Evolutionary conservation across 2,113 vertebrate genomes (phyloP), one percentile per base, ranked within the genome.

Genomic region (Corythornis vintsioides): DNA sequence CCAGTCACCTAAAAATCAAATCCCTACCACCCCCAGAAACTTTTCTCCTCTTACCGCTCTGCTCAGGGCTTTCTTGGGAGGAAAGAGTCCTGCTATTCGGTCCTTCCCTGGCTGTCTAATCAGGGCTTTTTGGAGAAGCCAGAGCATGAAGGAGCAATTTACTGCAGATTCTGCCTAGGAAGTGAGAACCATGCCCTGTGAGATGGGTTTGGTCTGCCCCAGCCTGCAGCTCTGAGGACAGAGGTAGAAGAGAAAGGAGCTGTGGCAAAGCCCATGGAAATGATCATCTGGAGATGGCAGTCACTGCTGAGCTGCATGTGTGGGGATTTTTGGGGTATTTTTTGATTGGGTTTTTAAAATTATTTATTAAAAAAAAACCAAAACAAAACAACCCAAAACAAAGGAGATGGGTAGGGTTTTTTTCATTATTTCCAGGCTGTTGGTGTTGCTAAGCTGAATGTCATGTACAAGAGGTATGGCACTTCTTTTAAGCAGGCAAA

Each of bases 391-490:
- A 38, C 38, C 38, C 38, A 38, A 38, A 38, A 38, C 38, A 11
- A 59, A 38, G 22, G 26, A 19, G 22, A 43, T 16, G 28, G 3
- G 26, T 57, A 10, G 31, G 6, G 3, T 2, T 19, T 29, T 38
- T 69, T 60, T 59, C 15, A 24, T 52, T 78, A n/a, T 55, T 72
- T 77, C 53, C 15, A 55, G 35, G 17, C 21, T 43, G 12, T 48
- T 53, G 65, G 45, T 52, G 57, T 5, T 8, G 11, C 40, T 65
- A 87, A 71, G 50, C 28, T 42, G 28, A 42, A 64, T 47, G n/a
- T 16, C 1, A 0, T 28, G 26, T 21, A 26, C 0, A 1, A 71
- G 24, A 45, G 16, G 4, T 40, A 33, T 33, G 43, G 19, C 38
- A 26, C 12, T 59, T 28, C 57, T 45, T 59, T 65, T 52, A 71